A percentile compares a stretch with the other conserved stretches of the same genome.
phyloP scores from a whole-genome alignment of 2,113 vertebrate genomes.

The Neolamprologus devosi region DNA sequence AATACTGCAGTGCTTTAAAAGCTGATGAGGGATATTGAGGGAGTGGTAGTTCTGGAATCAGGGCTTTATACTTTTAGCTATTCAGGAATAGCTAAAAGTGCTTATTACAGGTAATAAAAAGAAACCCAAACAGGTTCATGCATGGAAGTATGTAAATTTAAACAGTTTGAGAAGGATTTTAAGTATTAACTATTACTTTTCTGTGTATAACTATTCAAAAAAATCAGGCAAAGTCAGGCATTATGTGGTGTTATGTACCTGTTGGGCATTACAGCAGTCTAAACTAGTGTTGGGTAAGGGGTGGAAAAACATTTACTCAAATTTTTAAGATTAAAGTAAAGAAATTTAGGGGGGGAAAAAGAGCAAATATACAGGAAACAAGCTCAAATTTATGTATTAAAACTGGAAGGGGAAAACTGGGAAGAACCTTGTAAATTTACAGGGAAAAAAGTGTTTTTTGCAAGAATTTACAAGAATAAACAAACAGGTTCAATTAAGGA shows the following conservation, averaged over 20 bases:
- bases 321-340: background rate
- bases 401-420: background rate
- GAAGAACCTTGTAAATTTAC: background rate
- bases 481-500: background rate
- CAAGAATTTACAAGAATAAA: background rate
- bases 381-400: accelerated
- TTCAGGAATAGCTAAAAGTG: accelerated
- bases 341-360: accelerated
- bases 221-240: accelerated
- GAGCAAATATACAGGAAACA: background rate
- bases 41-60: background rate
- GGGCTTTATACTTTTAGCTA: background rate
- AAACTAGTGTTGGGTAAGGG: background rate
- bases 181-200: background rate
- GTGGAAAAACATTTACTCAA: accelerated
- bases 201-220: background rate
- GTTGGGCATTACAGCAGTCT: background rate
- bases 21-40: background rate
- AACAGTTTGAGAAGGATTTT: background rate
- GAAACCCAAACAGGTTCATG: background rate
- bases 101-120: background rate
- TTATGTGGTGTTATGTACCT: background rate
- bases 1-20: background rate
- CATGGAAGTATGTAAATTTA: accelerated
- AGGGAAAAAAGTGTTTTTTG: accelerated